Evolutionary conservation across 2,113 vertebrate species (phyloP).

Genomic region (Nicator chloris): DNA sequence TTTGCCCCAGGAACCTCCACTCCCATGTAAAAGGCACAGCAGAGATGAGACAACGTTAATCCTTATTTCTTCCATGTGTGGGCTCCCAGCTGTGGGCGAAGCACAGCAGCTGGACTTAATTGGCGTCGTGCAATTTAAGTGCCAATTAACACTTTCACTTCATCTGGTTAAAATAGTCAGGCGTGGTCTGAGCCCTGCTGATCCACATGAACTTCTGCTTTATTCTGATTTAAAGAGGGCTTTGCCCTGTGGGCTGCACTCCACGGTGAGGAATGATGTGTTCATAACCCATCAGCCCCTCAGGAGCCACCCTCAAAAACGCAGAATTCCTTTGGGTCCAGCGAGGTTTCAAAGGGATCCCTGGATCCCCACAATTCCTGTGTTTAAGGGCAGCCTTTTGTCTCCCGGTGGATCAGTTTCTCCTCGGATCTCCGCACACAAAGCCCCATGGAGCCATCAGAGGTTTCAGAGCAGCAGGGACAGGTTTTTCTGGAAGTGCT

Average conservation of each 20-base stretch:
- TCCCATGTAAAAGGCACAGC: rapidly evolving
- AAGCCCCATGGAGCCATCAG: too few species aligned
- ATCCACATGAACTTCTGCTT: not conserved
- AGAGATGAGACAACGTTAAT: not conserved
- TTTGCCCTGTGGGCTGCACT: not conserved
- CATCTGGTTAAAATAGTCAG: not conserved
- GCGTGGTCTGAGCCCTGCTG: rapidly evolving
- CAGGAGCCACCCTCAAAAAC: rapidly evolving
- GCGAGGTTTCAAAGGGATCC: too few species aligned
- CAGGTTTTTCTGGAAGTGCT: too few species aligned
- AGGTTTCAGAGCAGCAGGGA: too few species aligned
- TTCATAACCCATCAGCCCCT: not conserved
- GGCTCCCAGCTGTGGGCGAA: not conserved
- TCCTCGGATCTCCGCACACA: too few species aligned
- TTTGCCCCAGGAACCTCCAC: not conserved
- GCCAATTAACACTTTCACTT: not conserved
- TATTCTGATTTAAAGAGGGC: not conserved
- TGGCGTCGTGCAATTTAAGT: not conserved
- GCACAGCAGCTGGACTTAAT: not conserved
- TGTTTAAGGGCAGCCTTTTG: too few species aligned
- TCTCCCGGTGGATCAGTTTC: too few species aligned
- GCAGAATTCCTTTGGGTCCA: not conserved
- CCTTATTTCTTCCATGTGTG: not conserved
- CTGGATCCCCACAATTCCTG: too few species aligned
- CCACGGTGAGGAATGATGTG: rapidly evolving